Percentiles rank a stretch among this genome's conserved stretches.
These are phyloP conservation scores for Heteromurus nitidus DNA, from an alignment of 2,888 invertebrate genomes.

Conservation along the genomic window DNA sequence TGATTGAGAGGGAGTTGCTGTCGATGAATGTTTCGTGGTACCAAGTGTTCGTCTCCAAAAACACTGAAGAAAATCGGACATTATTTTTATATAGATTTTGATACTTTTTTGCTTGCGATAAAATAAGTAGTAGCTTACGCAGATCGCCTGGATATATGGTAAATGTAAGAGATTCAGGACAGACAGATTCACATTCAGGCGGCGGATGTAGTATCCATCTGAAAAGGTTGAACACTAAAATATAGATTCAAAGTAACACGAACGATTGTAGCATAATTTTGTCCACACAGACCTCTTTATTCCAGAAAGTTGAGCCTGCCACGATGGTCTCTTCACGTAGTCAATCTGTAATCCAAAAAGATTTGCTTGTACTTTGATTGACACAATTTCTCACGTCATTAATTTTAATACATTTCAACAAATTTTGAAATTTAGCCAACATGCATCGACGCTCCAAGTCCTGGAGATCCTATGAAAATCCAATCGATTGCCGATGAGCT, in stretches of 20 bases:
- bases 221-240: not conserved
- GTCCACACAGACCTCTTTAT: slow-evolving; percentile 83
- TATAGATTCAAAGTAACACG: no score
- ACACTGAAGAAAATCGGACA: slow-evolving; percentile 78
- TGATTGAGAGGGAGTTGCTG: slow-evolving; percentile 88
- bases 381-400: no score
- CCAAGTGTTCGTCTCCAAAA: slow-evolving; percentile 93
- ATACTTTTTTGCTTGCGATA: slow-evolving; percentile 69
- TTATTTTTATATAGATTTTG: not conserved
- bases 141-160: slow-evolving; percentile 91
- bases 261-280: no score
- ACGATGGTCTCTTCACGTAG: slow-evolving; percentile 92
- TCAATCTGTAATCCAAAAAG: slow-evolving; percentile 82
- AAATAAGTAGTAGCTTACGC: slow-evolving; percentile 78
- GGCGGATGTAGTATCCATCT: slow-evolving; percentile 88
- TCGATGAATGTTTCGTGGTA: slow-evolving; percentile 91
- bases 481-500: slow-evolving; percentile 92
- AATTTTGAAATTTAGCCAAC: no score
- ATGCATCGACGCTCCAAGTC: slow-evolving; percentile 93
- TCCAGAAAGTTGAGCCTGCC: slow-evolving; percentile 93
- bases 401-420: no score
- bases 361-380: no score
- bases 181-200: slow-evolving; percentile 89
- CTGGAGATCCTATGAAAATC: slow-evolving; percentile 90
- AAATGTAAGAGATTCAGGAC: slow-evolving; percentile 82